These are phyloP conservation scores for Prionailurus bengalensis DNA, from an alignment of 2,113 vertebrate genomes.

Conservation along the genomic window DNA sequence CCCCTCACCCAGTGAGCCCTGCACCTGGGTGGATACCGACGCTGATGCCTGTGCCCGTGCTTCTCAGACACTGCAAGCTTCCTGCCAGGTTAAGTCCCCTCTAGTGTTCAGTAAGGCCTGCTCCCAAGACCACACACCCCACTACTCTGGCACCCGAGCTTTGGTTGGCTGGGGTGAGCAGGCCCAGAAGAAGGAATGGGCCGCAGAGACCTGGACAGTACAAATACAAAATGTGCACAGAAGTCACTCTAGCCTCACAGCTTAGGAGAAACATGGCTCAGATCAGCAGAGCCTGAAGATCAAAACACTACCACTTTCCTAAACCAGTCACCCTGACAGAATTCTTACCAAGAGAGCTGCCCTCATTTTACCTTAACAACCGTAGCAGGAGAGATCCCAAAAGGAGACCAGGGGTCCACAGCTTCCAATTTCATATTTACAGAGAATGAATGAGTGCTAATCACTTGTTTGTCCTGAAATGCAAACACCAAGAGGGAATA, in stretches of 20 bases:
- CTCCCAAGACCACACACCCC: not conserved
- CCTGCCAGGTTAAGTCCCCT: not conserved
- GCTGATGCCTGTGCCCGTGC: not conserved
- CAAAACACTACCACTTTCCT: constrained; percentile 37
- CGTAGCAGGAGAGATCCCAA: constrained; percentile 96
- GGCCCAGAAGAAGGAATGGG: not conserved
- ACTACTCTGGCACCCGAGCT: not conserved
- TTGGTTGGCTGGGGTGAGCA: not conserved
- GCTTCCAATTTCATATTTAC: constrained; percentile 98
- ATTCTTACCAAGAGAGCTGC: constrained; percentile 28
- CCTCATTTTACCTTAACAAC: constrained; percentile 92
- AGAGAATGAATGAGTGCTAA: constrained; percentile 93
- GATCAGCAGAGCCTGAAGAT: not conserved
- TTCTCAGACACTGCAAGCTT: not conserved
- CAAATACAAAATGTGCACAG: not conserved
- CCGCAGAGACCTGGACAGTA: not conserved
- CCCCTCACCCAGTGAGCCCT: not conserved
- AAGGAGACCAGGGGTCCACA: constrained; percentile 94
- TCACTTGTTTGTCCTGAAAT: constrained; percentile 94
- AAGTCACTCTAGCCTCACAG: constrained; percentile 10
- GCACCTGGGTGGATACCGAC: not conserved
- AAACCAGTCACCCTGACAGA: not conserved
- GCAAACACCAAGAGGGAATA: constrained; percentile 70
- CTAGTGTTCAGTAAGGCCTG: not conserved
- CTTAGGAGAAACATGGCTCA: not conserved